Conservation (phyloP, 2,797 vertebrate genomes). For the Enteromius anoplus region DNA sequence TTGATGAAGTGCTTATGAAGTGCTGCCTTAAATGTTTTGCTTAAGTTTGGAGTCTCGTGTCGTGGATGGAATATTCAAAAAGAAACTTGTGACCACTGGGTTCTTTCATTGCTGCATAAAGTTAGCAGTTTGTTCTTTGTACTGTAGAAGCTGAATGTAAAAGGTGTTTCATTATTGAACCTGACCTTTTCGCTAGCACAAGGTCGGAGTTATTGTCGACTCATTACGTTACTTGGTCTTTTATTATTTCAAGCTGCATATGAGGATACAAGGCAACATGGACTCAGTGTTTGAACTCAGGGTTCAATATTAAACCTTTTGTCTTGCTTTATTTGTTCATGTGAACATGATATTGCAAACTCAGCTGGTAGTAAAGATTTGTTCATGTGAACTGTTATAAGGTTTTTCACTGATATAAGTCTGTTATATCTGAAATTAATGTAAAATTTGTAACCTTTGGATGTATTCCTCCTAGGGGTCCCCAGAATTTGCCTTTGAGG, state of each 20-base stretch:
- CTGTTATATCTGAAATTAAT: neutral
- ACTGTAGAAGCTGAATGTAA: neutral
- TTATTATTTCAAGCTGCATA: constrained; percentile 27
- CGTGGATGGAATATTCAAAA: neutral
- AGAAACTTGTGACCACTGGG: neutral
- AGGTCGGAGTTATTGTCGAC: neutral
- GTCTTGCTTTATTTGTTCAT: neutral
- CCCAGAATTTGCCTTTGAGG: neutral
- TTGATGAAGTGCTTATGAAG: constrained; percentile 35
- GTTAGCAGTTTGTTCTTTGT: constrained; percentile 5
- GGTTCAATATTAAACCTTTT: neutral
- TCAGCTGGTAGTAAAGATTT: neutral
- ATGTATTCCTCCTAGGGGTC: neutral
- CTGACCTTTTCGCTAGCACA: constrained; percentile 27
- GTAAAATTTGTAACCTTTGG: neutral
- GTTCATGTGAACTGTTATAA: neutral
- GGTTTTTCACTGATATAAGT: neutral
- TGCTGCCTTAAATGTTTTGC: constrained; percentile 10
- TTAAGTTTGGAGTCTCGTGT: neutral
- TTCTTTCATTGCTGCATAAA: constrained; percentile 2
- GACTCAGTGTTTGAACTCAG: neutral
- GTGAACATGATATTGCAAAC: neutral
- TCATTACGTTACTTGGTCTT: constrained; percentile 21
- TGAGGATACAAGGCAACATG: constrained; percentile 8
- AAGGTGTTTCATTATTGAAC: constrained; percentile 47